These are phyloP conservation scores for Drosophila athabasca DNA, from an alignment of 1,140 invertebrate genomes.

Conservation along the genomic window DNA sequence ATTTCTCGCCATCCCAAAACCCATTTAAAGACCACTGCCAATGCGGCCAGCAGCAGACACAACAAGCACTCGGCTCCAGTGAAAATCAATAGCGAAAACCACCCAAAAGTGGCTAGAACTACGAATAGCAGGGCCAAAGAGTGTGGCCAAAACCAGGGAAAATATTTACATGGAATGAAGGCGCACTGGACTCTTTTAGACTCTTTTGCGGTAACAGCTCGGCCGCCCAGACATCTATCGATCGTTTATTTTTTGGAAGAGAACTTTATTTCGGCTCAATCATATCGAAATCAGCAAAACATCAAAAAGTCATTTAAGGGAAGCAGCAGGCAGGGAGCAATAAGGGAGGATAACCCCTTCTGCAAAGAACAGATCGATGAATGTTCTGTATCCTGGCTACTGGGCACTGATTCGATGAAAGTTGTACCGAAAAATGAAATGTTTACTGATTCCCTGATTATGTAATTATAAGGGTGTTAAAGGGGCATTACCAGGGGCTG, in stretches of 20 bases:
- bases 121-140: constrained; percentile 33
- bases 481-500: constrained; percentile 17
- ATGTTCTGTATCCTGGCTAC: background rate
- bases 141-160: constrained; percentile 9
- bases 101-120: constrained; percentile 9
- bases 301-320: constrained; percentile 70
- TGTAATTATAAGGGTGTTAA: constrained; percentile 50
- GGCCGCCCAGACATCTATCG: background rate
- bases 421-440: no score
- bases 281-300: constrained; percentile 66
- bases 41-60: constrained; percentile 31
- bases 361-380: no score
- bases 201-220: background rate
- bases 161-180: constrained; percentile 10
- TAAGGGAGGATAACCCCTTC: no score
- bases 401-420: no score
- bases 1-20: constrained; percentile 30
- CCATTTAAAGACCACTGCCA: constrained; percentile 60
- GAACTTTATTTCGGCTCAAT: constrained; percentile 44
- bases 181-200: constrained; percentile 1
- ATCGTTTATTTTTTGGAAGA: constrained; percentile 23
- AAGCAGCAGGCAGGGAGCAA: background rate
- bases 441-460: constrained; percentile 38
- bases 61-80: constrained; percentile 17
- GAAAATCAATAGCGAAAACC: constrained; percentile 33